Evolutionary conservation across 1,140 invertebrate species (phyloP).

Genomic region (Hyles euphorbiae): DNA sequence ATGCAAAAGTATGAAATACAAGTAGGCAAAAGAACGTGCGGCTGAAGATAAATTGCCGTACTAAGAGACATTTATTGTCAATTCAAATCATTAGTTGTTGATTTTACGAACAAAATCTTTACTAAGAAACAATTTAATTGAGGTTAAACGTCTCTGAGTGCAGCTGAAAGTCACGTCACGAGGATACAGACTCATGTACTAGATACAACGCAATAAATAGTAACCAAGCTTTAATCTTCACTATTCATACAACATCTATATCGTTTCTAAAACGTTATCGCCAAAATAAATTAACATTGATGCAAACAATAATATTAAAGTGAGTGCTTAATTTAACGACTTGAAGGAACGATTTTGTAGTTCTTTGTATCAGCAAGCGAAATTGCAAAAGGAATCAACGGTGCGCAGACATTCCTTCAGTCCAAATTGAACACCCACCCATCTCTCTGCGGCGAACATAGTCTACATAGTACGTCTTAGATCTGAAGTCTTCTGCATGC

Average conservation of each 20-base stretch:
- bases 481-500: conserved; percentile 64
- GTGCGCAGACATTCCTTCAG: conserved; percentile 43
- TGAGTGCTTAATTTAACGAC: conserved; percentile 65
- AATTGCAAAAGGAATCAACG: conserved; percentile 18
- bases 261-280: not conserved
- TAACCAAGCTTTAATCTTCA: conserved; percentile 9
- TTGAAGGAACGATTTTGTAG: conserved; percentile 54
- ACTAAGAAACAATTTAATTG: too few species aligned
- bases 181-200: too few species aligned
- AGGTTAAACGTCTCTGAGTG: too few species aligned
- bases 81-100: too few species aligned
- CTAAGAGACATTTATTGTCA: too few species aligned
- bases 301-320: conserved; percentile 55
- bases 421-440: conserved; percentile 72
- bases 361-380: conserved; percentile 30
- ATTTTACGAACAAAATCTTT: too few species aligned
- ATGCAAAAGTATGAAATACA: too few species aligned
- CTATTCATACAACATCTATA: too few species aligned
- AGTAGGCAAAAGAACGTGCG: too few species aligned
- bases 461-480: conserved; percentile 72
- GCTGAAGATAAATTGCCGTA: too few species aligned
- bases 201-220: too few species aligned
- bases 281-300: conserved; percentile 15
- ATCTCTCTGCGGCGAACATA: conserved; percentile 68
- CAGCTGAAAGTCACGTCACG: too few species aligned